Conservation (phyloP, 2,113 vertebrate species). For the Zapornia atra region DNA sequence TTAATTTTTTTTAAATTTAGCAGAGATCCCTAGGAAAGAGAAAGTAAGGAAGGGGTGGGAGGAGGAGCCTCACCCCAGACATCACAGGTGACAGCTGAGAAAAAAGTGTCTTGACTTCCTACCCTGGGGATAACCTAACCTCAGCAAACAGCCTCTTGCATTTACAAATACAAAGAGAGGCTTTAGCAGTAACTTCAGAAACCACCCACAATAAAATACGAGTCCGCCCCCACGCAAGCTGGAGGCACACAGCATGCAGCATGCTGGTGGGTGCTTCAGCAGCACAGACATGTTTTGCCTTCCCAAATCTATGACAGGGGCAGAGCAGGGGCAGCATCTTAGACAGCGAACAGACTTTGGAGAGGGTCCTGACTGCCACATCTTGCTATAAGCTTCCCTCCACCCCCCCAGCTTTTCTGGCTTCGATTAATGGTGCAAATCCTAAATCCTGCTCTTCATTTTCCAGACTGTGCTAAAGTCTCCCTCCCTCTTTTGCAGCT, state of each 20-base stretch:
- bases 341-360: neutral
- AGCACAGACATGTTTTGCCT: neutral
- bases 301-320: neutral
- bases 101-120: neutral
- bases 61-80: neutral
- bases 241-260: fast-evolving
- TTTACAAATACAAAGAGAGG: neutral
- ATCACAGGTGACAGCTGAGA: neutral
- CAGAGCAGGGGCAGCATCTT: neutral
- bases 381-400: neutral
- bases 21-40: neutral
- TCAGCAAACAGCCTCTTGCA: neutral
- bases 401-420: neutral
- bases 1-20: neutral
- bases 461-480: neutral
- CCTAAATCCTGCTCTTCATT: neutral
- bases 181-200: neutral
- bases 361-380: neutral
- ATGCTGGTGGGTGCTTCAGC: neutral
- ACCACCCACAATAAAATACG: neutral
- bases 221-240: neutral
- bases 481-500: neutral
- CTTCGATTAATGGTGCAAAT: neutral
- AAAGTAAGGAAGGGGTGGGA: neutral
- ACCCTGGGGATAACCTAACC: neutral